These are phyloP conservation scores for Batillaria attramentaria DNA, from an alignment of 1,140 invertebrate species.

Conservation along the genomic window DNA sequence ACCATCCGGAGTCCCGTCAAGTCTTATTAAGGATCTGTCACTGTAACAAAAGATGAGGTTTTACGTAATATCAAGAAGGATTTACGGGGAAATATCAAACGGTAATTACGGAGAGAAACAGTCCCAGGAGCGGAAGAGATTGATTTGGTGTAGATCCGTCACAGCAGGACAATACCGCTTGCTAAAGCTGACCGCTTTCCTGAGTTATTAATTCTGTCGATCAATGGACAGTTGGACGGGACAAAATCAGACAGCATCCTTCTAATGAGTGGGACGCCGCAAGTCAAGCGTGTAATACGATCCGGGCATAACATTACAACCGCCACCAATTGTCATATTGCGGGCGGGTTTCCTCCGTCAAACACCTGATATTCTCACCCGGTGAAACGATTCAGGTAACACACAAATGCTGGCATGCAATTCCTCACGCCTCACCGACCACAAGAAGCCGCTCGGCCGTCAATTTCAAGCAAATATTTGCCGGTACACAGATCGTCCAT, in stretches of 20 bases:
- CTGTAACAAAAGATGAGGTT: no score
- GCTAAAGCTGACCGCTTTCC: no score
- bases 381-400: not conserved
- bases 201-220: slow-evolving; percentile 5
- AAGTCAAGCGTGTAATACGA: not conserved
- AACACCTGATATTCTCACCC: slow-evolving; percentile 1
- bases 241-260: not conserved
- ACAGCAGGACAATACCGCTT: no score
- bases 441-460: not conserved
- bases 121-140: not conserved
- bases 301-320: not conserved
- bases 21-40: no score
- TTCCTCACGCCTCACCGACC: not conserved
- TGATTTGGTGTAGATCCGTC: not conserved
- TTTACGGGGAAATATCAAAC: no score
- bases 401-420: not conserved
- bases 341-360: not conserved
- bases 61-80: no score
- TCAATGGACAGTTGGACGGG: not conserved
- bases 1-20: no score
- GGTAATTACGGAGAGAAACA: not conserved
- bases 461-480: slow-evolving; percentile 10
- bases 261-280: not conserved
- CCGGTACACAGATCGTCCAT: not conserved
- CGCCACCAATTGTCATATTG: not conserved